Evolutionary conservation across 2,113 vertebrate genomes (phyloP).

Genomic region (Elaphurus davidianus): DNA sequence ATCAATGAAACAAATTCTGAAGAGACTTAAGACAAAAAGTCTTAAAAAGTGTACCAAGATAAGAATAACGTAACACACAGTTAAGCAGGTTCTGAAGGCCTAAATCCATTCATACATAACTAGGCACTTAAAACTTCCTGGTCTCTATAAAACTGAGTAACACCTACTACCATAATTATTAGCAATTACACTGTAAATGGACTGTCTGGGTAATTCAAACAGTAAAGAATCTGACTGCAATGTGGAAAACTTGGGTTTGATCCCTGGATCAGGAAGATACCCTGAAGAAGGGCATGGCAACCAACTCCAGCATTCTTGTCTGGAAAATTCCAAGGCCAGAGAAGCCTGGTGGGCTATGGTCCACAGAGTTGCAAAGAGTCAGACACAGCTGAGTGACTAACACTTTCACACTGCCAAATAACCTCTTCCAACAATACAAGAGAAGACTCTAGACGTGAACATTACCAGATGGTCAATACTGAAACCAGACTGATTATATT

Average conservation of each 20-base stretch:
- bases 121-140: not conserved
- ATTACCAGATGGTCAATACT: not conserved
- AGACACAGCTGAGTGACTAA: no score
- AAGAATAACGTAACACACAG: slow-evolving; percentile 74
- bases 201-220: no score
- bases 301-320: no score
- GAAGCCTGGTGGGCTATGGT: no score
- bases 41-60: not conserved
- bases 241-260: no score
- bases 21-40: not conserved
- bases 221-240: no score
- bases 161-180: not conserved
- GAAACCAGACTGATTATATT: not conserved
- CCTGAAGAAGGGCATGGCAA: no score
- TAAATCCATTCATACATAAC: not conserved
- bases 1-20: not conserved
- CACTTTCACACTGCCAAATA: not conserved
- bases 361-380: no score
- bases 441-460: not conserved
- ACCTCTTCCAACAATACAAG: not conserved
- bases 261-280: no score
- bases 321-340: no score
- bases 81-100: slow-evolving; percentile 30
- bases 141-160: not conserved
- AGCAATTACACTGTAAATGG: not conserved